Evolutionary conservation across 2,888 invertebrate species (phyloP).

Genomic region (Caenorhabditis becei): DNA sequence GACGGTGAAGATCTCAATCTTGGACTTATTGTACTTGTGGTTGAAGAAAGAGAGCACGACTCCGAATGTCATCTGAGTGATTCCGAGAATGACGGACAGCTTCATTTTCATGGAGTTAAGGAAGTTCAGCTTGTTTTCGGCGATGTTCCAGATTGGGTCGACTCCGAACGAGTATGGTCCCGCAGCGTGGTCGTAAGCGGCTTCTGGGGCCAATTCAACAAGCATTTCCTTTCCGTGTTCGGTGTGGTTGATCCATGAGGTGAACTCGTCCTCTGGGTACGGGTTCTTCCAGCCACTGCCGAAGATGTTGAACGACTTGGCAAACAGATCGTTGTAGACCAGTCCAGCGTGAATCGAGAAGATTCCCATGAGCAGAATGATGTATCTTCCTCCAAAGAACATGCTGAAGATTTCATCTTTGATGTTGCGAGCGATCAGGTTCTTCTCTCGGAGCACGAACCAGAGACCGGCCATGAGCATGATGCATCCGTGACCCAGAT

Average conservation of each 20-base stretch:
- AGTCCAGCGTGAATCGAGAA: constrained; percentile 82
- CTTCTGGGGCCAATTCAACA: constrained; percentile 71
- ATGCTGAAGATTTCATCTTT: constrained; percentile 81
- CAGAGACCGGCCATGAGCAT: constrained; percentile 88
- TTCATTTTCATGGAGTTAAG: constrained; percentile 82
- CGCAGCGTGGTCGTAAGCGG: constrained; percentile 68
- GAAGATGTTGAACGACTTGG: constrained; percentile 83
- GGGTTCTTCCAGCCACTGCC: constrained; percentile 82
- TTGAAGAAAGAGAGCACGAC: constrained; percentile 79
- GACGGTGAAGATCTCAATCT: constrained; percentile 90
- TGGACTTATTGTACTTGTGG: constrained; percentile 84
- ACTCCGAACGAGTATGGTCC: constrained; percentile 83
- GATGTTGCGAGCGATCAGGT: constrained; percentile 73
- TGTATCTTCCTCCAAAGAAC: constrained; percentile 82
- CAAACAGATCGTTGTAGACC: constrained; percentile 81
- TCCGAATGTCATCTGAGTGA: constrained; percentile 81
- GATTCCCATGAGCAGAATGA: constrained; percentile 82
- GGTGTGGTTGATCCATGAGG: constrained; percentile 22
- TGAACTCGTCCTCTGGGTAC: constrained; percentile 62
- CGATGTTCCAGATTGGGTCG: constrained; percentile 83
- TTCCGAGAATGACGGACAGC: constrained; percentile 80
- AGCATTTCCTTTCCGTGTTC: constrained; percentile 67
- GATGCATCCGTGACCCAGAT: constrained; percentile 92
- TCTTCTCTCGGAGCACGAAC: constrained; percentile 94
- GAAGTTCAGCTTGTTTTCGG: constrained; percentile 81